Evolutionary conservation across 2,797 vertebrate genomes (phyloP).

Genomic region (Poecilia picta): DNA sequence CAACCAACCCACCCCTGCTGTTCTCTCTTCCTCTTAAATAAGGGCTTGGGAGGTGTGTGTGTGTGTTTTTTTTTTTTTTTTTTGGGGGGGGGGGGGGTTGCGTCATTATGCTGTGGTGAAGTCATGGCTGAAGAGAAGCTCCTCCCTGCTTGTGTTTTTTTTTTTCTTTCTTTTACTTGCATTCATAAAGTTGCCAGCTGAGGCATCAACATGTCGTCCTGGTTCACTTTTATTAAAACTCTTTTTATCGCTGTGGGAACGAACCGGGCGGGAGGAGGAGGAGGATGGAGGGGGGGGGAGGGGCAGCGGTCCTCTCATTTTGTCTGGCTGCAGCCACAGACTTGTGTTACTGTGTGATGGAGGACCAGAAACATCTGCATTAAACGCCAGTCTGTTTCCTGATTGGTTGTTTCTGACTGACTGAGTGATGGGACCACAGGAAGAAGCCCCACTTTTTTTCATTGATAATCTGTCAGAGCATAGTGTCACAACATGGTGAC

Average conservation of each 20-base stretch:
- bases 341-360: neutral
- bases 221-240: constrained; percentile 43
- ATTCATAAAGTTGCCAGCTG: constrained; percentile 43
- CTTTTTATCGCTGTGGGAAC: constrained; percentile 54
- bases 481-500: too few relatives aligned
- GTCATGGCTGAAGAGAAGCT: constrained; percentile 69
- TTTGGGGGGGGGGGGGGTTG: constrained; percentile 50
- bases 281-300: too few relatives aligned
- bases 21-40: constrained; percentile 75
- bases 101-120: constrained; percentile 75
- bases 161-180: constrained; percentile 13
- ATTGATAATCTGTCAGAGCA: too few relatives aligned
- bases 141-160: constrained; percentile 36
- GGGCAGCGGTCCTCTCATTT: too few relatives aligned
- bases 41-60: constrained; percentile 31
- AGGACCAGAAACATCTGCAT: neutral
- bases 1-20: constrained; percentile 70
- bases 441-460: too few relatives aligned
- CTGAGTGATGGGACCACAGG: too few relatives aligned
- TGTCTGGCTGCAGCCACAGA: too few relatives aligned
- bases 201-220: constrained; percentile 39
- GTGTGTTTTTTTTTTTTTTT: neutral
- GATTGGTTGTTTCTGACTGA: too few relatives aligned
- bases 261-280: constrained; percentile 11
- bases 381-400: too few relatives aligned